Base-by-base conservation (phyloP, 2,797 vertebrate species). In the Arctocebus calabarensis region DNA sequence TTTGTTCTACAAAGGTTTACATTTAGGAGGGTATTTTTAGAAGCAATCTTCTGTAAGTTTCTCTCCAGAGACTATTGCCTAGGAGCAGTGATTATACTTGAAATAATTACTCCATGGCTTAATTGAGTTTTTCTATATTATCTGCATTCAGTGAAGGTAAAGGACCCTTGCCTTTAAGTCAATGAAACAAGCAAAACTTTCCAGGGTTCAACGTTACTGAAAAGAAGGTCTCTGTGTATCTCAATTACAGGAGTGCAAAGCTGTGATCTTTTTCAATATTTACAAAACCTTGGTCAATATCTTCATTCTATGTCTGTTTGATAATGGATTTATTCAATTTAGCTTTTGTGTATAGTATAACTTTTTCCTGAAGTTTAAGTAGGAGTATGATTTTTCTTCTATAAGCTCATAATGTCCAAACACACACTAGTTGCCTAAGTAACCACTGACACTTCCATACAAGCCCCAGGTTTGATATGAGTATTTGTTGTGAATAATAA, bases 11-110 rank as follows among this genome's bases (percentile, higher is more conserved):
- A 45, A 62, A 96, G 55, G 16, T 91, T 90, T 12, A 86, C 17
- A 83, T 73, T 93, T 85, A 83, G 0, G 93, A 91, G 74, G 5
- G 68, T 96, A 29, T 75, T 95, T 94, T 97, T 95, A 93, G 3
- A 77, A 95, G 14, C 79, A 93, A 94, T 97, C 83, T 89, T 61
- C 68, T 75, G 89, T n/a, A 11, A 29, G 34, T 93, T 43, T 96
- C 92, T 97, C 75, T 40, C 34, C 37, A 85, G 27, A 92, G 22
- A 71, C 27, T 59, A 29, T 64, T 64, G 96, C 59, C 7, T 88
- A 68, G 62, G 74, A 94, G 88, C 7, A 94, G 57, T 88, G 89
- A 94, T 25, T 94, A 10, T 92, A 85, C 14, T 85, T 73, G 27
- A 93, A 88, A 86, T 90, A 92, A 95, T 88, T 93, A 83, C 7